Conservation (phyloP, 2,888 invertebrate species). For the Morpho deidamia region DNA sequence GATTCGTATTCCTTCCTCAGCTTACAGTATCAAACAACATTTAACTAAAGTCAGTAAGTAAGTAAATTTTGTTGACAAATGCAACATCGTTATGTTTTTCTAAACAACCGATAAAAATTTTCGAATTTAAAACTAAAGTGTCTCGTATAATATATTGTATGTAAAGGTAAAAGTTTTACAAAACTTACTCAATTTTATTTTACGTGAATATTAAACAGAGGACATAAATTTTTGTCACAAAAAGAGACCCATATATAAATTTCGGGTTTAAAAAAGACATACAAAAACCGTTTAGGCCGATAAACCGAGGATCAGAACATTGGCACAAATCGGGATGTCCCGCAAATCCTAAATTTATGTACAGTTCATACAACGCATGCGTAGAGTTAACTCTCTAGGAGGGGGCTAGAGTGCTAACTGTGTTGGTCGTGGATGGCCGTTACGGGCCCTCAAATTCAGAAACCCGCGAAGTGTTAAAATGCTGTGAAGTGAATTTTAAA, state of each 20-base stretch:
- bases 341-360: slow-evolving; percentile 22
- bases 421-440: slow-evolving; percentile 14
- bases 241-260: slow-evolving; percentile 1
- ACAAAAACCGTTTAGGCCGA: slow-evolving; percentile 9
- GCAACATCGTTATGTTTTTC: too few relatives aligned
- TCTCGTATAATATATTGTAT: too few relatives aligned
- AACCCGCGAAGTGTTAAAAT: slow-evolving; percentile 21
- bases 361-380: slow-evolving; percentile 19
- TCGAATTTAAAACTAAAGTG: too few relatives aligned
- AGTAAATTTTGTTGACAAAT: too few relatives aligned
- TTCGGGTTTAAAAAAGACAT: slow-evolving; percentile 1
- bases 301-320: slow-evolving; percentile 18
- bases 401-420: slow-evolving; percentile 20
- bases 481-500: slow-evolving; percentile 22
- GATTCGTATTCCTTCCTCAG: too few relatives aligned
- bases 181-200: too few relatives aligned
- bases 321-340: slow-evolving; percentile 20
- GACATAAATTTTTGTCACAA: background rate
- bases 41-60: too few relatives aligned
- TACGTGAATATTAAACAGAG: background rate
- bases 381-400: slow-evolving; percentile 13
- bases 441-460: background rate
- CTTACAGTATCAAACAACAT: too few relatives aligned
- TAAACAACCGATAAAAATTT: too few relatives aligned
- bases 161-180: too few relatives aligned